Base-by-base conservation (phyloP, 2,113 vertebrate genomes). In the Regulus satrapa region DNA sequence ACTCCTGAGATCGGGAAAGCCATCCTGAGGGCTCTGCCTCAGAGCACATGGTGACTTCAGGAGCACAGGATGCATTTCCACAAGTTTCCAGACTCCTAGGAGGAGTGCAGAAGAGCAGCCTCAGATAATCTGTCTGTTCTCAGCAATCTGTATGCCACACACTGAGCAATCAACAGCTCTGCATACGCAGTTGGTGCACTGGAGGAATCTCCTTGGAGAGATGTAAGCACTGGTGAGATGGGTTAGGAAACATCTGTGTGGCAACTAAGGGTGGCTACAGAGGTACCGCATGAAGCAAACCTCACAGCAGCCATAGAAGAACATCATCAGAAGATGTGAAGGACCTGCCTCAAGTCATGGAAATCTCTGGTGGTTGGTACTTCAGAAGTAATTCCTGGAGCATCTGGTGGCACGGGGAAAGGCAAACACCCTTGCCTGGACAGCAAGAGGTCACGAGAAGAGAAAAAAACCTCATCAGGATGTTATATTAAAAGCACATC, bases 401-500 rank as follows among this genome's bases (percentile, higher is more conserved):
- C 68, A 93, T 96, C 81, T 96, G 83, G 64, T 94, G 51, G 94
- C 89, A 85, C 1, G 0, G 93, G 59, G 49, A 89, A 94, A 86
- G 94, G 34, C 8, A 21, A 85, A 72, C 7, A 6, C 68, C 81
- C 61, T 92, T 90, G 82, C 41, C 88, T 88, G 82, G 94, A 95
- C 96, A 97, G 89, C 79, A 63, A 94, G 92, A 77, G 95, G 96
- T 98, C 97, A 97, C 52, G 76, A 97, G 96, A 95, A 97, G 97
- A 96, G 91, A 96, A 91, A 89, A 89, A 93, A 97, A 89, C 69
- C 91, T 93, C 94, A 94, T 88, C 85, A 94, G 94, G 94, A 96
- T 97, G 94, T 96, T 97, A 71, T 95, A 97, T 96, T 97, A 96
- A 97, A 95, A 96, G 82, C 94, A 97, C 98, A 98, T 98, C 97